Conservation (phyloP, 2,888 invertebrate species). For the Prosapia bicincta region DNA sequence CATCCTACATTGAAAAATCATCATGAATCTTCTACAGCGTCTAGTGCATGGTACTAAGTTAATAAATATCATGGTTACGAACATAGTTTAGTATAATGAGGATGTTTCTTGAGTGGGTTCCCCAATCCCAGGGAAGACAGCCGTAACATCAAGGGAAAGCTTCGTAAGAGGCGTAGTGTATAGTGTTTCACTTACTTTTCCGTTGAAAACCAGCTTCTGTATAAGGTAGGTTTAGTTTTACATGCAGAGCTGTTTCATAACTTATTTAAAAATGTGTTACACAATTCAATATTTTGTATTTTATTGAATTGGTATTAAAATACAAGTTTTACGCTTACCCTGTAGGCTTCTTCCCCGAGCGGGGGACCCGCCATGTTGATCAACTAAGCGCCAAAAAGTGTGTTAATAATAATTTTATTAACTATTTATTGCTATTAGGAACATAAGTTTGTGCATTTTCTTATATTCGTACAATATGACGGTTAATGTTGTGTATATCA, state of each 20-base stretch:
- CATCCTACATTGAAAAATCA: constrained; percentile 49
- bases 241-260: constrained; percentile 36
- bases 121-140: constrained; percentile 41
- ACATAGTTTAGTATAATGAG: constrained; percentile 37
- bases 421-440: not conserved
- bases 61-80: constrained; percentile 39
- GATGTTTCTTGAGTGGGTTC: constrained; percentile 40
- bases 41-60: constrained; percentile 49
- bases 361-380: constrained; percentile 52
- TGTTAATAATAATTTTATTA: constrained; percentile 18
- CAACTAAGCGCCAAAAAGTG: constrained; percentile 40
- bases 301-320: not conserved
- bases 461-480: too few relatives aligned
- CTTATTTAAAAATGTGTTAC: constrained; percentile 32
- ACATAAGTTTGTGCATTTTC: not conserved
- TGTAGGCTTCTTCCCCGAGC: constrained; percentile 49
- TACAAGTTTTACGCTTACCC: constrained; percentile 36
- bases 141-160: constrained; percentile 41
- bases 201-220: constrained; percentile 44
- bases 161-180: constrained; percentile 44
- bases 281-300: not conserved
- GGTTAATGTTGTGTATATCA: not conserved
- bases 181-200: constrained; percentile 44
- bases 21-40: constrained; percentile 48
- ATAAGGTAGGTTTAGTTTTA: constrained; percentile 44